Conservation (phyloP, 2,797 vertebrate species). For the Rhynchonycteris naso region DNA sequence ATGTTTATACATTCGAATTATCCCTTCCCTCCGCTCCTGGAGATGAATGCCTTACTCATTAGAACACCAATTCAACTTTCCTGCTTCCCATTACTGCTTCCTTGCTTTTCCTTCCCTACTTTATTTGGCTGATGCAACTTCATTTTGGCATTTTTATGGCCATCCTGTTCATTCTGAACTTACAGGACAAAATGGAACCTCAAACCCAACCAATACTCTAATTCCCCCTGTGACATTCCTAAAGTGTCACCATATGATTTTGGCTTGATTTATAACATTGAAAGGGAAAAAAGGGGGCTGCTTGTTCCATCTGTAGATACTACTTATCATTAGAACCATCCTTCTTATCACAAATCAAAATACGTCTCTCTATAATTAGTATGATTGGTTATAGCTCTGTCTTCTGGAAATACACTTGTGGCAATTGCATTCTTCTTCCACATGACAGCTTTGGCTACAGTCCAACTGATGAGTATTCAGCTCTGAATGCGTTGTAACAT, state of each 20-base stretch:
- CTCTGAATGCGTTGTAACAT: neutral
- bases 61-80: neutral
- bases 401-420: neutral
- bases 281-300: neutral
- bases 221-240: neutral
- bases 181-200: neutral
- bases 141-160: neutral
- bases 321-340: conserved; percentile 1
- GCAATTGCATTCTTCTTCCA: neutral
- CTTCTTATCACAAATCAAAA: conserved; percentile 4
- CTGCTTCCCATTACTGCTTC: neutral
- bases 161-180: neutral
- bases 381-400: neutral
- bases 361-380: neutral
- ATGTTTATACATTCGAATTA: neutral
- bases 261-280: neutral
- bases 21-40: neutral
- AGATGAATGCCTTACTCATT: neutral
- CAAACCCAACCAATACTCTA: neutral
- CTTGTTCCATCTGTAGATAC: neutral
- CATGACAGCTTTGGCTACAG: neutral
- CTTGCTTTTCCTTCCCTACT: neutral
- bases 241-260: neutral
- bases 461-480: neutral
- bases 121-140: neutral